These are phyloP conservation scores for Cygnus olor DNA, from an alignment of 2,797 vertebrate genomes.

Conservation along the genomic window DNA sequence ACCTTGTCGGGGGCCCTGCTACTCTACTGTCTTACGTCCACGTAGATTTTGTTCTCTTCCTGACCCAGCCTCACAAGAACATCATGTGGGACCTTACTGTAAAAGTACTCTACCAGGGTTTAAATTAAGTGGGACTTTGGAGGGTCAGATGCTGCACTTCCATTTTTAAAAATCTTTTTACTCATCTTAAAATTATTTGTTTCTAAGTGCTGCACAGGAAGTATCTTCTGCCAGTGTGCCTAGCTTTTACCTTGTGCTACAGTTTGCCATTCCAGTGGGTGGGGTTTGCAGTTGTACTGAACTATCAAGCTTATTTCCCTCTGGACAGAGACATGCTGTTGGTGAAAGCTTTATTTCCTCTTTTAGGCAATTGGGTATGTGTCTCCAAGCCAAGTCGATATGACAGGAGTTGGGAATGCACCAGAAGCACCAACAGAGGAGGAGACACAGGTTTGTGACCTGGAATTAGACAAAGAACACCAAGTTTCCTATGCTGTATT, in stretches of 20 bases:
- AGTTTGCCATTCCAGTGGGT: neutral
- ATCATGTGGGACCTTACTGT: neutral
- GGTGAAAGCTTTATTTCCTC: slow-evolving; percentile 58
- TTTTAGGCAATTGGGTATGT: slow-evolving; percentile 74
- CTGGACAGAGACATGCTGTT: neutral
- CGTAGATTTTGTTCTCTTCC: neutral
- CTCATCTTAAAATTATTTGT: neutral
- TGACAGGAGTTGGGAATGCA: slow-evolving; percentile 54
- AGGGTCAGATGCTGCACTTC: neutral
- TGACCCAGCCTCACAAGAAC: neutral
- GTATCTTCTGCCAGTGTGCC: fast-evolving
- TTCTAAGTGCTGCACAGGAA: neutral
- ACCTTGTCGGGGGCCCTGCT: neutral
- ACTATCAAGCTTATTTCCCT: neutral
- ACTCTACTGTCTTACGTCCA: neutral
- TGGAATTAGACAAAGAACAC: neutral
- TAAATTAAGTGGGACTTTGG: neutral
- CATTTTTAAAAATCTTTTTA: neutral
- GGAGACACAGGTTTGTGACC: slow-evolving; percentile 76
- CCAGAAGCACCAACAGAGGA: slow-evolving; percentile 75
- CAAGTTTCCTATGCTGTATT: neutral
- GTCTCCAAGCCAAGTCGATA: slow-evolving; percentile 61
- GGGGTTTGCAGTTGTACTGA: neutral
- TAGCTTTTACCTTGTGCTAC: neutral
- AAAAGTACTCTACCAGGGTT: neutral